Evolutionary conservation across 2,797 vertebrate genomes (phyloP).

Genomic region (Sebastes minor): DNA sequence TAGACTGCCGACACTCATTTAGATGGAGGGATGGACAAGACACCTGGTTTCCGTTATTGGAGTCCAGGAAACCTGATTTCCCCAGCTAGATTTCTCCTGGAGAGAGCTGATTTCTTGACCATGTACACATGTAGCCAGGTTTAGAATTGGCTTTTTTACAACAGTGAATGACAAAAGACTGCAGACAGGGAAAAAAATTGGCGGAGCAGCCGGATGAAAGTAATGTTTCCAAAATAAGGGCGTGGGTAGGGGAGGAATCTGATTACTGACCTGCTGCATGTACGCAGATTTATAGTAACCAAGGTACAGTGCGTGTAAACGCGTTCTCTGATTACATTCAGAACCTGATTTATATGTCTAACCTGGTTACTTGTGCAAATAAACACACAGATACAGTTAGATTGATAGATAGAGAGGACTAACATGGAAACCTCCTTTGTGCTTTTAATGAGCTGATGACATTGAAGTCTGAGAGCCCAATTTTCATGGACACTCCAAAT

Average conservation of each 20-base stretch:
- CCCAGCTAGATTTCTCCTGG: not conserved
- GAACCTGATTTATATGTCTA: not conserved
- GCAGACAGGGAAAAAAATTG: not conserved
- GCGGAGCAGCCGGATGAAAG: not conserved
- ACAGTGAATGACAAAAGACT: not conserved
- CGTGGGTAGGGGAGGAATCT: not conserved
- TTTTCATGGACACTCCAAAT: slow-evolving; percentile 18
- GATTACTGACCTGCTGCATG: not conserved
- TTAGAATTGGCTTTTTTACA: not conserved
- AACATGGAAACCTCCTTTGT: not conserved
- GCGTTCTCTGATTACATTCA: no score
- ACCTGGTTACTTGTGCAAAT: not conserved
- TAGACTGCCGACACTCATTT: not conserved
- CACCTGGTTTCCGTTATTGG: no score
- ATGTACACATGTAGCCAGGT: not conserved
- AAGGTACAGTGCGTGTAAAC: not conserved
- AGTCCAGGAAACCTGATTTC: not conserved
- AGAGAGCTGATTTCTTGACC: not conserved
- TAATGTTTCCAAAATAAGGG: not conserved
- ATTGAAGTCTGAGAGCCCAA: slow-evolving; percentile 12
- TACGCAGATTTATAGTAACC: not conserved
- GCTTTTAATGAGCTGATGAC: slow-evolving; percentile 26
- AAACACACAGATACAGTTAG: not conserved
- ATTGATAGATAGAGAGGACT: not conserved
- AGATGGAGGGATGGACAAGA: not conserved